These are phyloP conservation scores for Sparus aurata DNA, from an alignment of 2,797 vertebrate species.

Conservation along the genomic window DNA sequence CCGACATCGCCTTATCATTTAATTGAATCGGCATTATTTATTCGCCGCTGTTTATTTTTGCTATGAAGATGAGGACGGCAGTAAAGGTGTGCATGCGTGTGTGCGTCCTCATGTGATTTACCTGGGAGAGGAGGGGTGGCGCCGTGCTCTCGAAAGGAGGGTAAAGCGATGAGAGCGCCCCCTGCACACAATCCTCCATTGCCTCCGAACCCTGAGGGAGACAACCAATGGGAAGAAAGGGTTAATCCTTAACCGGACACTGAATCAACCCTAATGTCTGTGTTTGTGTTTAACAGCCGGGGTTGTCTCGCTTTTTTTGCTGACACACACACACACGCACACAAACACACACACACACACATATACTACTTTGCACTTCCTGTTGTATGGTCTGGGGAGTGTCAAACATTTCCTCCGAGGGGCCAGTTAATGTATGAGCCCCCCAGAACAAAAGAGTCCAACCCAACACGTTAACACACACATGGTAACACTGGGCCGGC, in stretches of 20 bases:
- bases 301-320: constrained; percentile 47
- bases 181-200: constrained; percentile 95
- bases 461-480: constrained; percentile 34
- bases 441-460: constrained; percentile 63
- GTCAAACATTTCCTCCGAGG: constrained; percentile 76
- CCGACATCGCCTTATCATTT: constrained; percentile 41
- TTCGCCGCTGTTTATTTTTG: constrained; percentile 5
- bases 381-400: constrained; percentile 76
- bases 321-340: constrained; percentile 49
- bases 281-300: constrained; percentile 65
- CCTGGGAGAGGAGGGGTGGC: constrained; percentile 93
- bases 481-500: constrained; percentile 32
- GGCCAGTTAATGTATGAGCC: constrained; percentile 48
- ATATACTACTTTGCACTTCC: constrained; percentile 73
- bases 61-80: constrained; percentile 2
- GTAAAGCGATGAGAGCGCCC: constrained; percentile 92
- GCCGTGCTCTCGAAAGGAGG: constrained; percentile 95
- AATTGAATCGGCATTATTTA: constrained; percentile 48
- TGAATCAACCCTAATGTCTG: constrained; percentile 54
- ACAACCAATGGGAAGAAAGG: constrained; percentile 31
- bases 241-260: constrained; percentile 63
- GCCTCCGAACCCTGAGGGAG: constrained; percentile 90
- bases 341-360: constrained; percentile 51
- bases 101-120: constrained; percentile 37
- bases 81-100: background rate